phyloP scores from a whole-genome alignment of 1,140 invertebrate species.

The Penaeus vannamei region DNA sequence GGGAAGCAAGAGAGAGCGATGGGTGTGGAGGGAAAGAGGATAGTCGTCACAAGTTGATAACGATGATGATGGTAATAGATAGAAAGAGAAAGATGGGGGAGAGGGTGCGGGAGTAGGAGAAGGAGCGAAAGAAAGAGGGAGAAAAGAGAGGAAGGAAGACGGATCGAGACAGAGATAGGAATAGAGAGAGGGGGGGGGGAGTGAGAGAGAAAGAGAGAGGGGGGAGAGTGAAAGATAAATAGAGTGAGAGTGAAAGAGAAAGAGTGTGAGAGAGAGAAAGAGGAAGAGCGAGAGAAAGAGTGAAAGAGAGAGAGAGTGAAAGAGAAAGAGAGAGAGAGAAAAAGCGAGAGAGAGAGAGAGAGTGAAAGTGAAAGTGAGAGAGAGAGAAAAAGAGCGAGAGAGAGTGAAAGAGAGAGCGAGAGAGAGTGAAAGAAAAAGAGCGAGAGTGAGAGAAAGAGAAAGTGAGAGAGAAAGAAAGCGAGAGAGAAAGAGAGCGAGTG shows the following conservation, averaged over 20 bases:
- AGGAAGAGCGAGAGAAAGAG: no score
- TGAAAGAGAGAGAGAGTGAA: background rate
- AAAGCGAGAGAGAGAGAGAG: background rate
- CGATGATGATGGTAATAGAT: no score
- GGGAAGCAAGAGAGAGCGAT: no score
- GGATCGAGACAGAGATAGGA: no score
- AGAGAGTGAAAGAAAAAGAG: background rate
- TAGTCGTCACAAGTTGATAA: no score
- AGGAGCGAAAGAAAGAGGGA: no score
- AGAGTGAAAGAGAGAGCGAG: background rate
- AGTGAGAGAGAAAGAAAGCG: background rate
- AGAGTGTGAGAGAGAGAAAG: background rate
- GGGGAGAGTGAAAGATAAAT: background rate
- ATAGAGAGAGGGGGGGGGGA: no score
- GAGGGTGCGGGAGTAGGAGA: no score
- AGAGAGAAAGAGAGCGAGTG: background rate
- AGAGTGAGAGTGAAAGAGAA: background rate
- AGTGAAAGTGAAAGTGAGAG: background rate
- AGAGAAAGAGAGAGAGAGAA: background rate
- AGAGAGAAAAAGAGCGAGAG: background rate
- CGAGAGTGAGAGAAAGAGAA: background rate
- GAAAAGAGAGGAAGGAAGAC: no score
- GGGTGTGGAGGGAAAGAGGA: no score
- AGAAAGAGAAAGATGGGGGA: no score
- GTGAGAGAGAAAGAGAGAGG: no score